Evolutionary conservation across 2,888 invertebrate genomes (phyloP).

Genomic region (Odontocerum albicorne): DNA sequence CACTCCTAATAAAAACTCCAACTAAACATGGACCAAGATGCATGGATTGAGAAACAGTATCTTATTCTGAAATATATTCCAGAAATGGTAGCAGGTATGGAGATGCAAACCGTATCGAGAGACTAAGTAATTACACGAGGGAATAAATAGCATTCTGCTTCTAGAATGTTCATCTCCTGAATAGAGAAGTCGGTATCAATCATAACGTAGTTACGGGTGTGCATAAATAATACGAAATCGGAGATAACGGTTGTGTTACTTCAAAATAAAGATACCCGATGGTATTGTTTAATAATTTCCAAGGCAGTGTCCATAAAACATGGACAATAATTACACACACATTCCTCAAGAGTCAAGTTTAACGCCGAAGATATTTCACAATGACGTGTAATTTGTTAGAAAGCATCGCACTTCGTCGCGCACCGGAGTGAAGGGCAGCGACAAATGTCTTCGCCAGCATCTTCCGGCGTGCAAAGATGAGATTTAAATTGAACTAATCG

Average conservation of each 20-base stretch:
- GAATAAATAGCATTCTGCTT: too few relatives aligned
- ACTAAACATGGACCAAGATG: too few relatives aligned
- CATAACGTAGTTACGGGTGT: constrained; percentile 9
- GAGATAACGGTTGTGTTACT: constrained; percentile 13
- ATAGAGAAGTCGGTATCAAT: too few relatives aligned
- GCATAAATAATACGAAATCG: constrained; percentile 7
- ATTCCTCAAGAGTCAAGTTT: constrained; percentile 14
- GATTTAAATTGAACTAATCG: too few relatives aligned
- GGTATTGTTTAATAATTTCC: constrained; percentile 15
- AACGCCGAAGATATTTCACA: constrained; percentile 17
- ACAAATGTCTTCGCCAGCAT: too few relatives aligned
- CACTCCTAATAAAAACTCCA: too few relatives aligned
- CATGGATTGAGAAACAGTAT: too few relatives aligned
- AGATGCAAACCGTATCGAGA: too few relatives aligned
- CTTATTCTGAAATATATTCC: too few relatives aligned
- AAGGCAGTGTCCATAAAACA: constrained; percentile 18
- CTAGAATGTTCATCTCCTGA: too few relatives aligned
- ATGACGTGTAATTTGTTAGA: constrained; percentile 21
- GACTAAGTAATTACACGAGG: too few relatives aligned
- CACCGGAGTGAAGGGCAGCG: neutral
- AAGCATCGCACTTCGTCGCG: neutral
- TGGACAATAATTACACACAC: constrained; percentile 16
- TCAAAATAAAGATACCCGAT: constrained; percentile 11
- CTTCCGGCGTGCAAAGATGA: neutral
- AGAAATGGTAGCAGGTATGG: too few relatives aligned